Evolutionary conservation across 2,888 invertebrate species (phyloP).

Genomic region (Drosophila helvetica): DNA sequence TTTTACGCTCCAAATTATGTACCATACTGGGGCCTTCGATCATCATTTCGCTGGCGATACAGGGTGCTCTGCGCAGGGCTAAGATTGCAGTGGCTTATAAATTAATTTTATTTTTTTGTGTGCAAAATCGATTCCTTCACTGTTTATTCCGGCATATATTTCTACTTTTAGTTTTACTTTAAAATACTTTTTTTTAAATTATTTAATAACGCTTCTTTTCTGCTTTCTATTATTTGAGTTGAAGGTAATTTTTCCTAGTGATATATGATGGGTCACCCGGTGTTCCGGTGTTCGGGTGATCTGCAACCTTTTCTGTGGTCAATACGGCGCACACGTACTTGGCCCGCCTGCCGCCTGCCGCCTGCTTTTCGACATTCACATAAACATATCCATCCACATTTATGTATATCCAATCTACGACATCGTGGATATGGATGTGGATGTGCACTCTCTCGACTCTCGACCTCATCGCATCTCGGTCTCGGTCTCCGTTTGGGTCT

Average conservation of each 20-base stretch:
- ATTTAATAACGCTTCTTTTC: too few relatives aligned
- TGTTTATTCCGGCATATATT: too few relatives aligned
- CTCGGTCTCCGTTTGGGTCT: not conserved
- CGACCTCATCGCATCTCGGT: slow-evolving; percentile 22
- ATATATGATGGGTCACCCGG: not conserved
- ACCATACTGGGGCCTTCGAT: slow-evolving; percentile 58
- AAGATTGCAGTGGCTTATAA: too few relatives aligned
- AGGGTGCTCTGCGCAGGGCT: slow-evolving; percentile 35
- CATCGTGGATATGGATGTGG: slow-evolving; percentile 13
- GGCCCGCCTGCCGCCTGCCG: not conserved
- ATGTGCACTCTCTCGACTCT: not conserved
- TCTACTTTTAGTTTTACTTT: too few relatives aligned
- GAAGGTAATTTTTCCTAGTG: too few relatives aligned
- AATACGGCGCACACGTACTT: slow-evolving; percentile 14
- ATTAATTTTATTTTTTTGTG: too few relatives aligned
- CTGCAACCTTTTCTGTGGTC: slow-evolving; percentile 42
- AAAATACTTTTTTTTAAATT: too few relatives aligned
- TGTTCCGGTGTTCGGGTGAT: not conserved
- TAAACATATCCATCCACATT: slow-evolving; percentile 38
- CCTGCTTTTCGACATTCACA: not conserved
- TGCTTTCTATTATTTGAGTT: too few relatives aligned
- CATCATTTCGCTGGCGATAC: slow-evolving; percentile 32
- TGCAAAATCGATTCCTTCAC: too few relatives aligned
- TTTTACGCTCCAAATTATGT: slow-evolving; percentile 77
- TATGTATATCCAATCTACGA: slow-evolving; percentile 35